Conservation (phyloP, 2,797 vertebrate genomes). For the Aphelocoma californica region DNA sequence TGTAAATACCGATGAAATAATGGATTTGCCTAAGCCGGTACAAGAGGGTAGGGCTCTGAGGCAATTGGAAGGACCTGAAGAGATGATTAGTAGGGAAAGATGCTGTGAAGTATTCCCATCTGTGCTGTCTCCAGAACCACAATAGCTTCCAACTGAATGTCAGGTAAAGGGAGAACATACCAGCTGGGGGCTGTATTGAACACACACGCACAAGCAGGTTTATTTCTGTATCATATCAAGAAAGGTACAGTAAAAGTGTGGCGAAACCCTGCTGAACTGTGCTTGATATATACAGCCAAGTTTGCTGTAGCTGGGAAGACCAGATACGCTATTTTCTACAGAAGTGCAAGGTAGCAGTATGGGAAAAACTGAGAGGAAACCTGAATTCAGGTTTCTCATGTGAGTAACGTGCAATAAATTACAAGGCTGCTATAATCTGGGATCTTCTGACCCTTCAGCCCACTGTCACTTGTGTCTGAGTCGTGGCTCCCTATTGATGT, state of each 20-base stretch:
- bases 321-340: not conserved
- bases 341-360: not conserved
- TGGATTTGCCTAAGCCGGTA: not conserved
- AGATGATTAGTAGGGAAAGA: not conserved
- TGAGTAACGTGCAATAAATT: not conserved
- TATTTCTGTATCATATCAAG: not conserved
- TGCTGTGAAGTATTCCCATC: not conserved
- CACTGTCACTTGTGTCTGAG: not conserved
- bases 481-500: accelerated
- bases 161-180: conserved; percentile 20
- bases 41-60: not conserved
- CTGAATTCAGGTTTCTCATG: not conserved
- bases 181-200: not conserved
- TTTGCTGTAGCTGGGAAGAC: not conserved
- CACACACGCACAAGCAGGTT: not conserved
- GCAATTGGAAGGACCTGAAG: not conserved
- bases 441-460: not conserved
- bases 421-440: not conserved
- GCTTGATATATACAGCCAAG: not conserved
- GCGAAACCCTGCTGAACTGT: not conserved
- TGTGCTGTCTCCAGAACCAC: not conserved
- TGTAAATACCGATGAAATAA: not conserved
- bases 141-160: not conserved
- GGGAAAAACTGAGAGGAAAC: not conserved
- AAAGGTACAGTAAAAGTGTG: not conserved